Evolutionary conservation across 2,888 invertebrate genomes (phyloP), one percentile per base, ranked within the genome.

Genomic region (Chrysina gloriosa): DNA sequence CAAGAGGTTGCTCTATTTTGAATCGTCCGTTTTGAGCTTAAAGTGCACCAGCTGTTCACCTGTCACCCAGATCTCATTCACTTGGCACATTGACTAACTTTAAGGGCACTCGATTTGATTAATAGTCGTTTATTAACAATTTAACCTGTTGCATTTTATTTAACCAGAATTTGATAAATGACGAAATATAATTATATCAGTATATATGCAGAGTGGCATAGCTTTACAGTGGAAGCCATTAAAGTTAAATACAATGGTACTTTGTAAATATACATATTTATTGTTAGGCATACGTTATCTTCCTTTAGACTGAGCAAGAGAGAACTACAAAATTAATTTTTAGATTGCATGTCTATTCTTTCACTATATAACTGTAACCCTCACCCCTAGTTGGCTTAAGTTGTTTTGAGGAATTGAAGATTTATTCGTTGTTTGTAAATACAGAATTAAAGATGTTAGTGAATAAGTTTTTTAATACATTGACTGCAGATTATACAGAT

Each of bases 191-290:
- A 39, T 64, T 65, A 25, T 65, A 39, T 65, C 29, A 58, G 66
- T 66, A 58, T 56, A 66, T 66, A 66, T 66, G 58, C 66, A 66
- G 66, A 66, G 66, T 66, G 58, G 58, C 66, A 48, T 66, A 66
- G 66, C 48, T 48, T 66, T 56, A 66, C 66, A 61, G 66, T 48
- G 58, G 58, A 56, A 65, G 54, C 56, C 54, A 65, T 65, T 65
- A 61, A 61, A 61, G 42, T 42, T 61, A 42, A 42, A 61, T 61
- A 61, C 58, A 42, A 61, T 61, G 58, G 58, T 61, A 61, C 58
- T 61, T 42, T 61, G 58, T 61, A 61, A 61, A 61, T 61, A 42
- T 61, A 25, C 19, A 9, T 19, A 45, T 9, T 6, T 45, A 45
- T 19, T 11, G 23, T n/a, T 52, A 52, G 31, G 31, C 25, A 23